These are phyloP conservation scores for Cygnus buccinator DNA, from an alignment of 2,113 vertebrate genomes.

Conservation along the genomic window DNA sequence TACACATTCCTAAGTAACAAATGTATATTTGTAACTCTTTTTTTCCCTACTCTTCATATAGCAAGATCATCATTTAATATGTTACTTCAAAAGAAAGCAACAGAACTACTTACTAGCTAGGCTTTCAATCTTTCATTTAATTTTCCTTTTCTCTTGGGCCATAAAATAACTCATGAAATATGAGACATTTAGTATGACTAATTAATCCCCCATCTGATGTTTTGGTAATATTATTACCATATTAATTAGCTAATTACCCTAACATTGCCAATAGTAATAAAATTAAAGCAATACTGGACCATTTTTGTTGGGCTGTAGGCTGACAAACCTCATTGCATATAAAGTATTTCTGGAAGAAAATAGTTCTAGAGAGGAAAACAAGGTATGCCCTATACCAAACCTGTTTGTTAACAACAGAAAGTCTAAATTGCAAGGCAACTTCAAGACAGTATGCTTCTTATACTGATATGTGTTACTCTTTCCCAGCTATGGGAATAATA, in stretches of 20 bases:
- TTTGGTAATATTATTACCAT: slow-evolving; percentile 69
- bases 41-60: background rate
- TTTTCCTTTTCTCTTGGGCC: slow-evolving; percentile 49
- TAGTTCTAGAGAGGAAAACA: background rate
- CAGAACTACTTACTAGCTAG: background rate
- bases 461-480: background rate
- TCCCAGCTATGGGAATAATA: background rate
- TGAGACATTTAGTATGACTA: slow-evolving; percentile 65
- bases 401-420: background rate
- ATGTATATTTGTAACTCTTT: background rate
- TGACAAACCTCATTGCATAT: background rate
- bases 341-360: slow-evolving; percentile 1
- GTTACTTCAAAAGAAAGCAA: background rate
- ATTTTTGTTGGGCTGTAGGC: background rate
- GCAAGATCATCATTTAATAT: background rate
- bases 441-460: background rate
- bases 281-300: background rate
- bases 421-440: background rate
- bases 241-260: slow-evolving; percentile 71
- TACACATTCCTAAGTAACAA: background rate
- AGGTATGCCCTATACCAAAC: background rate
- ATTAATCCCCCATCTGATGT: slow-evolving; percentile 65
- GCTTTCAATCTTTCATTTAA: slow-evolving; percentile 49
- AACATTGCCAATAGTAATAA: slow-evolving; percentile 55
- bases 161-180: slow-evolving; percentile 66